A percentile compares a stretch with the other conserved stretches of the same genome.
phyloP scores from a whole-genome alignment of 2,113 vertebrate genomes.

The Chinchilla lanigera region DNA sequence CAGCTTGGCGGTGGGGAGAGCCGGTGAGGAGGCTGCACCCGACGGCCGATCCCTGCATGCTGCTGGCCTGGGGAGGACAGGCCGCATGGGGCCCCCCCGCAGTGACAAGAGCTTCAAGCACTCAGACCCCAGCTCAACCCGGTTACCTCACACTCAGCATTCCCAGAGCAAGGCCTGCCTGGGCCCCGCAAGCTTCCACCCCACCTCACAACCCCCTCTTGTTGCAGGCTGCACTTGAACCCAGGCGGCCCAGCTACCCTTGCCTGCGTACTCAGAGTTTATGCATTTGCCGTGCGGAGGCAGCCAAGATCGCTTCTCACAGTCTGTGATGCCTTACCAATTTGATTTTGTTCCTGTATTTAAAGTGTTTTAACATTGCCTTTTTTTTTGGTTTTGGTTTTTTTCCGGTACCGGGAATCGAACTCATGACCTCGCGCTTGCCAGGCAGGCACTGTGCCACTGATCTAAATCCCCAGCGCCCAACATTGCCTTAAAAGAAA shows the following conservation, averaged over 20 bases:
- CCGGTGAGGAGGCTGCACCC: neutral
- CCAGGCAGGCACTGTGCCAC: too few relatives aligned
- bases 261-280: conserved; percentile 28
- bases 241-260: neutral
- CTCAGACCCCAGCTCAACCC: neutral
- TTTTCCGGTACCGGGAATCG: too few relatives aligned
- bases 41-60: neutral
- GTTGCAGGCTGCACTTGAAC: neutral
- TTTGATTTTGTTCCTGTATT: conserved; percentile 48
- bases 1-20: neutral
- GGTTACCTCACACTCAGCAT: conserved; percentile 57
- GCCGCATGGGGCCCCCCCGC: neutral
- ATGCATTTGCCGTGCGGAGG: neutral
- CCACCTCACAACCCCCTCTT: neutral
- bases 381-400: neutral
- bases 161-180: neutral
- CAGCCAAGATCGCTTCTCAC: neutral
- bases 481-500: conserved; percentile 73
- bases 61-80: neutral
- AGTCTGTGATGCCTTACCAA: conserved; percentile 64
- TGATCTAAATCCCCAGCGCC: too few relatives aligned
- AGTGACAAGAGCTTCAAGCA: neutral
- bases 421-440: too few relatives aligned
- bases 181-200: neutral
- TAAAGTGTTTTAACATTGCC: conserved; percentile 67